Base-by-base conservation (phyloP, 2,113 vertebrate species). In the Chlamydotis undulata region DNA sequence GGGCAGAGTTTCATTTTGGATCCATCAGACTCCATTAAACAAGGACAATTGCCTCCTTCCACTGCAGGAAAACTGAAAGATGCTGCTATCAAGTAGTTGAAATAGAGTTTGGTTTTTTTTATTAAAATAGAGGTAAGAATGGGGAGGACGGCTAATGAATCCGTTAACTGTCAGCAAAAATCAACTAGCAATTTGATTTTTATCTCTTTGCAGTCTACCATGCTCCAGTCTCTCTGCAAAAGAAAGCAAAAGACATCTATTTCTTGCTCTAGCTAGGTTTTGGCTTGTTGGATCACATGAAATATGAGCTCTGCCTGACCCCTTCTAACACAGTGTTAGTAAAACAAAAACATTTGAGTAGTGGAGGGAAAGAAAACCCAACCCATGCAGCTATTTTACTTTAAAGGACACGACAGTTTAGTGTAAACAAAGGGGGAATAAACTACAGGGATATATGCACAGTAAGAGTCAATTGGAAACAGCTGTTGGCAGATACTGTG, bases 281-380 rank as follows among this genome's bases (percentile, higher is more conserved):
- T 95, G 95, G 89, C 84, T 94, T 90, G 71, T 84, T 96, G 90
- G 88, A 68, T 63, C 73, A 39, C 80, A 95, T 83, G 96, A 97
- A 97, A 97, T 92, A 96, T 29, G 94, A 97, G 93, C 91, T 92
- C 80, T 94, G 76, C 94, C 84, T 97, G 93, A 96, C 92, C 96
- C 94, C 86, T 97, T 94, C 83, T 92, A 96, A 93, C 91, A 95
- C 78, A 93, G 91, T 96, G 93, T 97, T 96, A 97, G 93, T 96
- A 94, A 97, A 97, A 97, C 93, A 96, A 97, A 97, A 97, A 95
- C 95, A 97, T 93, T 97, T 83, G 77, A 96, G 91, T 89, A 96
- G 92, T 86, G 68, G 75, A 93, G 78, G 57, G 93, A 95, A 94
- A 86, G 83, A 92, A 93, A 94, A 96, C 83, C 93, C 96, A 96